Conservation (phyloP, 2,888 invertebrate genomes). For the Sympetrum striolatum region DNA sequence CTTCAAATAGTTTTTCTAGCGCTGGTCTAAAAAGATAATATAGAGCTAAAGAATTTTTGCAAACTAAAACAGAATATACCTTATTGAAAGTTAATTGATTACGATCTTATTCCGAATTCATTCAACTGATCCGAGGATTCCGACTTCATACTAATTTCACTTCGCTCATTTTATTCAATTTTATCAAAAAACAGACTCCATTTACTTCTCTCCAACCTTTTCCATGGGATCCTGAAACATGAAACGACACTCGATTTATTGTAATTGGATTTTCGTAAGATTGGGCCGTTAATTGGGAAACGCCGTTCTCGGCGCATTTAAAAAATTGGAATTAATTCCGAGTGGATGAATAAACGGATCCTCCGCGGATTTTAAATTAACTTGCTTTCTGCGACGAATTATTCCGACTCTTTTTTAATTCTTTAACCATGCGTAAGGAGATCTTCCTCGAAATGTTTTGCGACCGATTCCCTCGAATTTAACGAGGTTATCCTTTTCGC, state of each 20-base stretch:
- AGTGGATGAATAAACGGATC: background rate
- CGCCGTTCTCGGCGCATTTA: background rate
- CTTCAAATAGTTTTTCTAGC: no score
- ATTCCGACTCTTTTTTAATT: background rate
- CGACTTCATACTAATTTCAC: no score
- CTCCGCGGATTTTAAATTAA: background rate
- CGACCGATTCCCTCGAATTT: background rate
- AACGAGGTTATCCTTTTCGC: background rate
- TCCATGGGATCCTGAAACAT: background rate
- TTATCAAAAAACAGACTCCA: no score
- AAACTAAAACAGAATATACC: no score
- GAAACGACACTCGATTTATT: background rate
- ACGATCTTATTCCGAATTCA: no score
- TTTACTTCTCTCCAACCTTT: background rate
- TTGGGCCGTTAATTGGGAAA: background rate
- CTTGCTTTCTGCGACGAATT: background rate
- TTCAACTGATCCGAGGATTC: no score
- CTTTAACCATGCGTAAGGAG: background rate
- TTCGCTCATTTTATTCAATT: no score
- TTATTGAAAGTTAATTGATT: no score
- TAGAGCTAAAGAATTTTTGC: no score
- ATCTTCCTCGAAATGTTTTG: background rate
- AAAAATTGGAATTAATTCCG: background rate
- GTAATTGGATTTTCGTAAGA: background rate
- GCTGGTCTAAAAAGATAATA: no score